These are phyloP conservation scores for Drosophila subpulchrella DNA, from an alignment of 1,140 invertebrate genomes.

Conservation along the genomic window DNA sequence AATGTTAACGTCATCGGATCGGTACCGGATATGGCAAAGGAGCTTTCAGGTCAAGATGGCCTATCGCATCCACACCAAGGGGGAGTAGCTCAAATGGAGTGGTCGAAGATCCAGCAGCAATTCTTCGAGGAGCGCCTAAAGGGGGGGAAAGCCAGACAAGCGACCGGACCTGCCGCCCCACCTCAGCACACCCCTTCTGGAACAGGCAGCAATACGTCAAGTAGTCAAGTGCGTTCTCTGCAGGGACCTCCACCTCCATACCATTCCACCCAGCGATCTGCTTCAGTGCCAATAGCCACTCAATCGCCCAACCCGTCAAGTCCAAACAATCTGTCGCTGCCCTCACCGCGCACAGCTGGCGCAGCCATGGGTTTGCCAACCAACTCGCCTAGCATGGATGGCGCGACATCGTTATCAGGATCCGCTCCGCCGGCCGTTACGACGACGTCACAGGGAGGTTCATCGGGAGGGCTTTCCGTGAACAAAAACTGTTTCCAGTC, in stretches of 20 bases:
- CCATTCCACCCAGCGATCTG: constrained; percentile 92
- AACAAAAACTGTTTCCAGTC: constrained; percentile 60
- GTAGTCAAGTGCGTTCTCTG: constrained; percentile 81
- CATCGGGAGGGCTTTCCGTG: constrained; percentile 2
- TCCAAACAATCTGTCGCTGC: constrained; percentile 89
- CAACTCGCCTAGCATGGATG: constrained; percentile 87
- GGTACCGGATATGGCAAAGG: constrained; percentile 34
- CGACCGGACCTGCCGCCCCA: constrained; percentile 15
- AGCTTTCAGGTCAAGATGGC: constrained; percentile 54
- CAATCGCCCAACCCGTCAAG: constrained; percentile 90
- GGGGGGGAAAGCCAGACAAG: constrained; percentile 46
- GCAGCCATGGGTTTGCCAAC: constrained; percentile 85
- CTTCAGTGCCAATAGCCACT: constrained; percentile 92
- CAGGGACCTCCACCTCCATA: constrained; percentile 95
- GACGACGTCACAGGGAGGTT: constrained; percentile 6
- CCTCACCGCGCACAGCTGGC: constrained; percentile 89
- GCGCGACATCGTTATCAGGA: constrained; percentile 3
- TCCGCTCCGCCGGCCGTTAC: constrained; percentile 17
- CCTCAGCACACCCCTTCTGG: constrained; percentile 17
- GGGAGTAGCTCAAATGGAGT: constrained; percentile 87
- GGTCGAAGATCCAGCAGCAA: constrained; percentile 95
- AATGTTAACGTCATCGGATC: constrained; percentile 27
- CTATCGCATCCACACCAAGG: constrained; percentile 84
- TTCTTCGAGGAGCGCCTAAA: constrained; percentile 90
- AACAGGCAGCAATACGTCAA: constrained; percentile 5